phyloP scores from a whole-genome alignment of 2,113 vertebrate genomes.

The Gobio gobio region DNA sequence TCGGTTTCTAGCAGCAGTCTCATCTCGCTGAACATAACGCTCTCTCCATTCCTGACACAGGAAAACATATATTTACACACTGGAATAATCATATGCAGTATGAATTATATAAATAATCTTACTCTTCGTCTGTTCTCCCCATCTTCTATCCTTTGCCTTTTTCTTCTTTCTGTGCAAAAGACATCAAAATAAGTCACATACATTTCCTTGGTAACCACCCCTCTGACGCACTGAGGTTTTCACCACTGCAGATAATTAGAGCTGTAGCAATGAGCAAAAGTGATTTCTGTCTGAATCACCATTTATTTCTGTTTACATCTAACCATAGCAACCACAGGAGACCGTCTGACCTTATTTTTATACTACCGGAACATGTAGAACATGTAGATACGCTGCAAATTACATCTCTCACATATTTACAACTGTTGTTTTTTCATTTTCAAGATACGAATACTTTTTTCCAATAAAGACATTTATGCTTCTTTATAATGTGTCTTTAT shows the following conservation, averaged over 20 bases:
- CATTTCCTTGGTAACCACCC: not conserved
- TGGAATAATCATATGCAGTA: not conserved
- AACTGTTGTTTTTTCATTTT: too few species aligned
- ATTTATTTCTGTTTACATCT: constrained; percentile 10
- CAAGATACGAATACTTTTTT: not conserved
- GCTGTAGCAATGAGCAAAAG: not conserved
- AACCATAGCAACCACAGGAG: not conserved
- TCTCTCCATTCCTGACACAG: constrained; percentile 92
- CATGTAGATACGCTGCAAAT: not conserved
- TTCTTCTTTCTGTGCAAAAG: constrained; percentile 87
- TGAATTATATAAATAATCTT: constrained; percentile 60
- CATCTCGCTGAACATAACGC: constrained; percentile 86
- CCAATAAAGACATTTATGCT: too few species aligned
- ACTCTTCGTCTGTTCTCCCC: constrained; percentile 93
- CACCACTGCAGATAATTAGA: not conserved
- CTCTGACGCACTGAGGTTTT: not conserved
- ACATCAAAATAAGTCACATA: not conserved
- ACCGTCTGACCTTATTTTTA: not conserved
- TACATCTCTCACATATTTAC: not conserved
- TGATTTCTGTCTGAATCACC: not conserved
- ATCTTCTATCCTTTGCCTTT: constrained; percentile 91
- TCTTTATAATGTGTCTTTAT: too few species aligned
- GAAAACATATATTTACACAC: not conserved
- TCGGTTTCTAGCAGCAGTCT: constrained; percentile 82
- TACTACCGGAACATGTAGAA: not conserved